Conservation (phyloP, 2,888 invertebrate species). For the Caenorhabditis sp. region DNA sequence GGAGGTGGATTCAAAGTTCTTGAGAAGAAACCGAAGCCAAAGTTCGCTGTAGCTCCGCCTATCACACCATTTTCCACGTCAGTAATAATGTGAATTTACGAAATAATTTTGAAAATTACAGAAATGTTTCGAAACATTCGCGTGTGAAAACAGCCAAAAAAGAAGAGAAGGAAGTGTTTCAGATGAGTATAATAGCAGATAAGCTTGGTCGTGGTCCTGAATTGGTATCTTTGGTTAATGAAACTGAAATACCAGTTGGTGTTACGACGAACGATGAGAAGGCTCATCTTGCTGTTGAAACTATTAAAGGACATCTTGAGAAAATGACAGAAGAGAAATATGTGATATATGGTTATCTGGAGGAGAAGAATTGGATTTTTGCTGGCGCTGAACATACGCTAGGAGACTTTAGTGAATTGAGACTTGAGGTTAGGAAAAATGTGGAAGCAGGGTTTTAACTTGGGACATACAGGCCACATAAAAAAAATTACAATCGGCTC, state of each 20-base stretch:
- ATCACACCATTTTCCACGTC: conserved; percentile 8
- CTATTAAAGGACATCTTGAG: background rate
- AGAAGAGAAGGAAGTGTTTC: conserved; percentile 1
- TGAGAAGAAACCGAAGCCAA: conserved; percentile 4
- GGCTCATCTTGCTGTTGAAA: conserved; percentile 1
- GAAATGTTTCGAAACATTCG: background rate
- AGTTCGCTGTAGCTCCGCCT: background rate
- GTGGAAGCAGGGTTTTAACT: no score
- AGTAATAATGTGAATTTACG: no score
- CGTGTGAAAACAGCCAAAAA: conserved; percentile 3
- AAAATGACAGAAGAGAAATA: conserved; percentile 11
- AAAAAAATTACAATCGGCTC: no score
- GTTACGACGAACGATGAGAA: conserved; percentile 2
- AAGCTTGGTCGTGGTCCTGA: conserved; percentile 1
- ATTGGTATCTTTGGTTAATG: conserved; percentile 5
- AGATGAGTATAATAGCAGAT: conserved; percentile 1
- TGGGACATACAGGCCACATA: no score
- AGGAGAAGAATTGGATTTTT: conserved; percentile 6
- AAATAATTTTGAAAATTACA: no score
- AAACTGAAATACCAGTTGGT: conserved; percentile 3
- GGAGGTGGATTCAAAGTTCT: conserved; percentile 10
- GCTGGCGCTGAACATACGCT: background rate
- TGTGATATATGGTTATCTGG: background rate
- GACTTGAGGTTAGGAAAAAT: background rate
- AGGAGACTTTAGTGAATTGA: conserved; percentile 4